These are phyloP conservation scores for Chrysemys picta DNA, from an alignment of 2,113 vertebrate species.

Conservation along the genomic window DNA sequence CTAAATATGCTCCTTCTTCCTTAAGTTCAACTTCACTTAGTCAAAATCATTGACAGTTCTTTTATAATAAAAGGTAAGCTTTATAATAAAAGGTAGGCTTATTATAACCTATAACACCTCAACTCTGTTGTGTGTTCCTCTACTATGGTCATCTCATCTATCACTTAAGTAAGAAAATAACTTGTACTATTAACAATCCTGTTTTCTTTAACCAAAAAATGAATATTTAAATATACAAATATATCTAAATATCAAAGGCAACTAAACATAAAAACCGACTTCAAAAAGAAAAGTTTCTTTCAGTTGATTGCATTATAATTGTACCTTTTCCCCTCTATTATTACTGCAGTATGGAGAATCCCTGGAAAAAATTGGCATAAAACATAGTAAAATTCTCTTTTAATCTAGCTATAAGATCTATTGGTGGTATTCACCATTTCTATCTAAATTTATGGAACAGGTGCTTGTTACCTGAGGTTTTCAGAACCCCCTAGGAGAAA, in stretches of 20 bases:
- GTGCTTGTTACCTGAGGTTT: not conserved
- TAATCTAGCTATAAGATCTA: not conserved
- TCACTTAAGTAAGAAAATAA: slow-evolving; percentile 16
- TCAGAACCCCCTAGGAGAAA: too few species aligned
- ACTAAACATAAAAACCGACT: not conserved
- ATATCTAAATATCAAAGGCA: not conserved
- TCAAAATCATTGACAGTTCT: not conserved
- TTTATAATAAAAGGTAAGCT: not conserved
- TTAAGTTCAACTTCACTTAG: not conserved
- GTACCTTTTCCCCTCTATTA: not conserved
- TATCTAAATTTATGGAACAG: not conserved
- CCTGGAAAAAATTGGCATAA: not conserved
- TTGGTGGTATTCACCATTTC: not conserved
- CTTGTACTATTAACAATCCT: accelerated
- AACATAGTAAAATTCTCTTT: not conserved
- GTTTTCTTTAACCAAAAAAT: not conserved
- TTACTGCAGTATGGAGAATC: not conserved
- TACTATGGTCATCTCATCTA: not conserved
- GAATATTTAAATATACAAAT: not conserved
- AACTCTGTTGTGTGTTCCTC: not conserved
- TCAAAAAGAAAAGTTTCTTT: not conserved
- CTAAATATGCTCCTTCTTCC: not conserved
- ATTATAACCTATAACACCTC: not conserved
- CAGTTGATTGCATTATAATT: not conserved
- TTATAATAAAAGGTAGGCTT: not conserved